Evolutionary conservation across 2,113 vertebrate species (phyloP), one percentile per base, ranked within the genome.

Genomic region (Ictalurus punctatus): DNA sequence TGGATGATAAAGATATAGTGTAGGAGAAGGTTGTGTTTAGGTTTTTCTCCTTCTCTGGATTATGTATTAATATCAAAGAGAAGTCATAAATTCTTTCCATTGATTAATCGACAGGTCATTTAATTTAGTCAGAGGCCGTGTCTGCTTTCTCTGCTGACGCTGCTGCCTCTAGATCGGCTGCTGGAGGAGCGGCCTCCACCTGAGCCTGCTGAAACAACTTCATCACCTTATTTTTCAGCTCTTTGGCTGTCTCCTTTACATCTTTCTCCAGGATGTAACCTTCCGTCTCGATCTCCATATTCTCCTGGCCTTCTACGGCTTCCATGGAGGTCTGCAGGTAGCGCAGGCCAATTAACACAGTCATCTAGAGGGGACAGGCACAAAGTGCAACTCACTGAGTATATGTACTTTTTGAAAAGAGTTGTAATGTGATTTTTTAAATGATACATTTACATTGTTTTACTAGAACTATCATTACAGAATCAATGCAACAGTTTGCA

Each of bases 291-390:
- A 86, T 93, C 87, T 95, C 95, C 10, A 92, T 92, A 87, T 96
- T 87, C 82, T 96, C 96, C 84, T 95, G 90, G 44, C 93, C 94
- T 90, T 93, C 92, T 7, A 96, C 95, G 21, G 91, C 96, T 85
- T 96, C 95, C 95, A 97, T 95, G 0, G 97, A 94, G 0, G 96
- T 97, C 88, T 97, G 96, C 88, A 97, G 94, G 92, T 96, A 96
- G 6, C 97, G 93, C 87, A 97, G 92, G 90, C 97, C 96, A 78
- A 96, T 59, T 8, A 97, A 91, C 91, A 97, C 95, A 0, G 94
- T 92, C 37, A 94, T 85, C 97, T 97, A 73, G 27, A 74, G 21
- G 16, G 17, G 4, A 85, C 1, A 76, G 3, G 65, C 37, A 4
- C 63, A 30, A 52, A 14, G 19, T 63, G 59, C 34, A 78, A 40